Percentiles rank a stretch among this genome's conserved stretches.
These are phyloP conservation scores for Acronicta alni DNA, from an alignment of 2,888 invertebrate genomes.

Conservation along the genomic window DNA sequence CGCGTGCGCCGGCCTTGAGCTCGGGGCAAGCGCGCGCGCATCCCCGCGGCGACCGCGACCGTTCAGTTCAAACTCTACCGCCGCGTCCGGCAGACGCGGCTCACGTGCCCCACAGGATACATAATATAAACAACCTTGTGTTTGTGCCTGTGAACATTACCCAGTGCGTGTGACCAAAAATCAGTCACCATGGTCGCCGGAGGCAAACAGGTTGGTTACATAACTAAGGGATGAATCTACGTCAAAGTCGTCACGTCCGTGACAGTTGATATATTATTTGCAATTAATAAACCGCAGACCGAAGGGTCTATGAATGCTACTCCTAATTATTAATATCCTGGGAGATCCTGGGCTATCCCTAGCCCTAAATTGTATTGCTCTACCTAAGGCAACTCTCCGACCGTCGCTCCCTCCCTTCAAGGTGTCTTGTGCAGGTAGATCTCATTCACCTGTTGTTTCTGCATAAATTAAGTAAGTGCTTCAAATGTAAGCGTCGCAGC, in stretches of 20 bases:
- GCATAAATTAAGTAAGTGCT: constrained; percentile 13
- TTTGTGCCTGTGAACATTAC: constrained; percentile 75
- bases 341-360: background rate
- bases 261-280: constrained; percentile 26
- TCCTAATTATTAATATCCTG: background rate
- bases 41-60: constrained; percentile 70
- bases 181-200: constrained; percentile 86
- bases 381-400: too few relatives aligned
- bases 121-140: constrained; percentile 54
- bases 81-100: constrained; percentile 88
- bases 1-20: constrained; percentile 66
- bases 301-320: constrained; percentile 27
- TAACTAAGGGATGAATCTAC: constrained; percentile 60
- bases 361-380: constrained; percentile 7
- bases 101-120: constrained; percentile 65
- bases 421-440: constrained; percentile 7
- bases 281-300: constrained; percentile 10
- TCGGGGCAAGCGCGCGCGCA: constrained; percentile 71
- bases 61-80: constrained; percentile 86
- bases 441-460: constrained; percentile 20
- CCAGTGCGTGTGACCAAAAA: constrained; percentile 75
- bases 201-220: constrained; percentile 85
- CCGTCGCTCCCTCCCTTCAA: background rate
- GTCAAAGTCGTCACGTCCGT: too few relatives aligned
- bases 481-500: constrained; percentile 30